These are phyloP conservation scores for Noctua fimbriata DNA, from an alignment of 2,888 invertebrate genomes.

Conservation along the genomic window DNA sequence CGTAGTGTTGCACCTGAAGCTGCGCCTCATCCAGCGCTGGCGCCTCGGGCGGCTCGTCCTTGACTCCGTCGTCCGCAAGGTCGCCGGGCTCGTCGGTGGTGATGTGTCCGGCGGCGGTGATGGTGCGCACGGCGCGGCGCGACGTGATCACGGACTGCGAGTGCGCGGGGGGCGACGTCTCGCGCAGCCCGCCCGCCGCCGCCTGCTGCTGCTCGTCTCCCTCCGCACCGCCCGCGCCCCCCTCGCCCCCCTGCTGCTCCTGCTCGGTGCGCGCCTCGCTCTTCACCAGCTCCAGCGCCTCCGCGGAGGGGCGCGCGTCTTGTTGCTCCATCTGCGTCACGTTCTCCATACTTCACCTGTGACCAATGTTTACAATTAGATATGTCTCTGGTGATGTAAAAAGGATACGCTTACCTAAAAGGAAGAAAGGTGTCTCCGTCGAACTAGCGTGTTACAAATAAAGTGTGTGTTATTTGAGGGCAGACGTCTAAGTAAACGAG, in stretches of 20 bases:
- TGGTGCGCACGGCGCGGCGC: conserved; percentile 90
- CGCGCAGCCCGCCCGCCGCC: conserved; percentile 28
- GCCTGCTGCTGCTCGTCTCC: conserved; percentile 40
- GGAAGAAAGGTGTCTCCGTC: conserved; percentile 48
- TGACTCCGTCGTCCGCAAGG: conserved; percentile 80
- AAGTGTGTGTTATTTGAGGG: conserved; percentile 63
- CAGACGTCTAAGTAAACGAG: conserved; percentile 64
- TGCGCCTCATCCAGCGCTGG: conserved; percentile 72
- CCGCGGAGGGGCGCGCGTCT: conserved; percentile 71
- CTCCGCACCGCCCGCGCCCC: neutral
- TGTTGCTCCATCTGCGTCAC: conserved; percentile 74
- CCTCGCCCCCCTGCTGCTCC: conserved; percentile 45
- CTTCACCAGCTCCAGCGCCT: conserved; percentile 86
- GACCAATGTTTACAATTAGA: conserved; percentile 32
- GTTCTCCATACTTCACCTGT: conserved; percentile 76
- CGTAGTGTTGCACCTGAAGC: conserved; percentile 75
- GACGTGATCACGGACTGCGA: conserved; percentile 90
- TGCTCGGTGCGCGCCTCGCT: conserved; percentile 78
- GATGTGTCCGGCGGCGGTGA: conserved; percentile 91
- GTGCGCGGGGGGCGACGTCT: conserved; percentile 75
- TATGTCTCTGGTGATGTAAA: conserved; percentile 15
- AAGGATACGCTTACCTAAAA: conserved; percentile 52
- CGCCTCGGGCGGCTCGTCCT: conserved; percentile 83
- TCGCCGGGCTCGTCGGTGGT: conserved; percentile 78
- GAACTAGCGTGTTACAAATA: conserved; percentile 54